These are phyloP conservation scores for Pelecanoides urinatrix DNA, from an alignment of 2,113 vertebrate genomes.

Conservation along the genomic window DNA sequence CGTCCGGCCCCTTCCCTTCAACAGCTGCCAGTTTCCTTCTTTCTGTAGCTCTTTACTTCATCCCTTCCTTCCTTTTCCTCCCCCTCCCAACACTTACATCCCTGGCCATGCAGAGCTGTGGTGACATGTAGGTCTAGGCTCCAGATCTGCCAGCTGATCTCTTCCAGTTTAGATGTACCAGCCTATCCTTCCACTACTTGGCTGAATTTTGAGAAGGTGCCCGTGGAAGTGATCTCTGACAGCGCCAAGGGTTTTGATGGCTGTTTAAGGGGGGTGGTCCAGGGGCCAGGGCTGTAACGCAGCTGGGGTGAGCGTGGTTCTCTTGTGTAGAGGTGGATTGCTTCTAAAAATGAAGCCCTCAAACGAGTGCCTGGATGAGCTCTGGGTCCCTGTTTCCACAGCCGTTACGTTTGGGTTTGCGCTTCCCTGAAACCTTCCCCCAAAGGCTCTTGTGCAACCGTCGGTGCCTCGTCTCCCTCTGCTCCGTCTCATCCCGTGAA, in stretches of 20 bases:
- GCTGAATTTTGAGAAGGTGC: neutral
- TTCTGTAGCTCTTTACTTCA: neutral
- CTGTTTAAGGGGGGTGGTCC: neutral
- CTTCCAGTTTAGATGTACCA: neutral
- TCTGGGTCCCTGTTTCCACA: neutral
- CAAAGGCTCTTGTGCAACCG: accelerated
- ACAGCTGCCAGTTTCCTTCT: neutral
- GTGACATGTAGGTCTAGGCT: neutral
- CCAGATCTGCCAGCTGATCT: neutral
- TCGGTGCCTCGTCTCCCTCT: neutral
- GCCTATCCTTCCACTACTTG: neutral
- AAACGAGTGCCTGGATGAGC: neutral
- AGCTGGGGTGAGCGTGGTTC: neutral
- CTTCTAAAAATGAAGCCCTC: neutral
- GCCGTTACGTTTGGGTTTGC: accelerated
- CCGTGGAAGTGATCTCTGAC: neutral
- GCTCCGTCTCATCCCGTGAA: neutral
- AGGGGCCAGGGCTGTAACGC: accelerated
- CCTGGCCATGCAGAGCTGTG: neutral
- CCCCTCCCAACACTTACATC: accelerated
- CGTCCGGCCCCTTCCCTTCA: neutral
- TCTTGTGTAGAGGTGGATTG: neutral
- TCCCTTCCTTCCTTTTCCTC: neutral
- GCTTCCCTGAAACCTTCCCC: neutral
- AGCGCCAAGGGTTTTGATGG: neutral